Evolutionary conservation across 2,888 invertebrate species (phyloP), one percentile per base, ranked within the genome.

Genomic region (Cheilosia pagana): DNA sequence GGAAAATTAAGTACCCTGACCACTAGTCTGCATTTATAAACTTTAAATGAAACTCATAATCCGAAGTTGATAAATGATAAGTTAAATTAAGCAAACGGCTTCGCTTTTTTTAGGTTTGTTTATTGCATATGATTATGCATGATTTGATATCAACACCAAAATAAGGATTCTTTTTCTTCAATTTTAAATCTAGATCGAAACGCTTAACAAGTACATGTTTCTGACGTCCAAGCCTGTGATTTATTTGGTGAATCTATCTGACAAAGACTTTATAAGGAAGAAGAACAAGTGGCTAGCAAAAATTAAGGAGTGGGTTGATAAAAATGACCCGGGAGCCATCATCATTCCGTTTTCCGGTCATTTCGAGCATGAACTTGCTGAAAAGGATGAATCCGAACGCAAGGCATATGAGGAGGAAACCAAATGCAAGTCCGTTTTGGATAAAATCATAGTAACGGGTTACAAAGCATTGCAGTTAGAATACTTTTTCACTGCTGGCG

Each of bases 281-380:
- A 99, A 99, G 93, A 99, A 99, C 91, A 99, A 99, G 93, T 99
- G 98, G 98, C 96, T 93, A 92, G 94, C 92, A 60, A 99, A 99
- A 93, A 96, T 99, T 89, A 99, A 99, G 92, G 98, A 98, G 91
- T 99, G 98, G 98, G 96, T 99, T 87, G 99, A 99, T 92, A 96
- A 96, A 90, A 95, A 99, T 90, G 99, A 99, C 91, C 96, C 98
- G 0, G 99, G 99, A 2, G 95, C 98, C 0, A 93, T 95, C 2
- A 95, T 99, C 48, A 98, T 99, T 87, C 99, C 99, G 0, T 99
- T 99, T 93, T 99, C 98, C 19, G 99, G 99, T 0, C 95, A 93
- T 14, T 95, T 98, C 89, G 99, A 99, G 92, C 94, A 94, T 78
- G 96, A 96, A 92, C 91, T 99, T 23, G 89, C 95, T 53, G 98